Base-by-base conservation (phyloP, 2,888 invertebrate genomes). In the Chydorus sphaericus region DNA sequence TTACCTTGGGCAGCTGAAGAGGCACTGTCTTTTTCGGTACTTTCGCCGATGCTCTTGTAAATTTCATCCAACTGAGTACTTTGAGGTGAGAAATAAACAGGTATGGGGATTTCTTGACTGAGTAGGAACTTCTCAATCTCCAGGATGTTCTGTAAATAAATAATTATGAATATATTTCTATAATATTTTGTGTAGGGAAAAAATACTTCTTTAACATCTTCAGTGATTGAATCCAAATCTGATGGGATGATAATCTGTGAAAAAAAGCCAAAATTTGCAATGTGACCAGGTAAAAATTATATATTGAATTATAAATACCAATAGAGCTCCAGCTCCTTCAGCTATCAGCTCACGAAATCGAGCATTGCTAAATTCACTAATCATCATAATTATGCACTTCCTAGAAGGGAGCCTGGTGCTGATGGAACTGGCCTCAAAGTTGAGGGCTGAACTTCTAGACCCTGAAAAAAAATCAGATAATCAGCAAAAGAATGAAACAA, bases 1-100 rank as follows among this genome's bases (percentile, higher is more conserved):
- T 26, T 62, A 75, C 75, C 74, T 66, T 87, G 83, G 11, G 85
- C 71, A 1, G 90, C 91, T 0, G 90, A 85, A 37, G 80, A 79
- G 69, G 79, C 71, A 60, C 83, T 82, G 64, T 83, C 82, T 0
- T 78, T 77, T 51, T 79, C 75, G 60, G 79, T 77, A 63, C 81
- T 80, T 61, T 75, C 74, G 36, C 82, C 79, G 18, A 94, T 74
- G 66, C 90, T 89, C 23, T 76, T 71, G 58, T 89, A 76, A 57
- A 94, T 85, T 36, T 76, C 76, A 59, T 83, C 78, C 33, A 92
- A 73, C 57, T 86, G 81, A 0, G 76, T 73, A 48, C 82, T 80
- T 77, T 86, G 88, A 29, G 75, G 73, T 0, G 85, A 78, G 65
- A 96, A 91, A 71, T 92, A 96, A 3, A 93, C 85, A 0, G 94